Evolutionary conservation across 2,888 invertebrate genomes (phyloP).

Genomic region (Eremobia ochroleuca): DNA sequence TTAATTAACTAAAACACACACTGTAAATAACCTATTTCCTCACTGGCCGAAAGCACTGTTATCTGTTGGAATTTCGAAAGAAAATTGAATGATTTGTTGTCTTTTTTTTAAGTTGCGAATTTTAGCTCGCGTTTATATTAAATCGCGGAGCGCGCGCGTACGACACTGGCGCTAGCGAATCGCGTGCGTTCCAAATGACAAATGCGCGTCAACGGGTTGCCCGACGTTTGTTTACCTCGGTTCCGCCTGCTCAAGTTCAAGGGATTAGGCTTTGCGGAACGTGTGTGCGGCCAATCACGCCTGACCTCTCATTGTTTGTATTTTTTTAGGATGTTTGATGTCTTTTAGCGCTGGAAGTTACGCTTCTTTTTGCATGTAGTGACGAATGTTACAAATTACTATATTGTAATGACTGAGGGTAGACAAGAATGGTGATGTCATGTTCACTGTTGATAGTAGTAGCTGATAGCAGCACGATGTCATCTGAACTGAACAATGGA

Average conservation of each 20-base stretch:
- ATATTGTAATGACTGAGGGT: slow-evolving; percentile 36
- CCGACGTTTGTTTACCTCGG: slow-evolving; percentile 84
- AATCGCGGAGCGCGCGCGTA: slow-evolving; percentile 76
- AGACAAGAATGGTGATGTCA: slow-evolving; percentile 66
- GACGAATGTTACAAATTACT: slow-evolving; percentile 54
- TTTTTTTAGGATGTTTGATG: slow-evolving; percentile 51
- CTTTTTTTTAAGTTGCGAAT: slow-evolving; percentile 69
- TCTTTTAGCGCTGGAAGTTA: slow-evolving; percentile 64
- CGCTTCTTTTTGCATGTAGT: slow-evolving; percentile 42
- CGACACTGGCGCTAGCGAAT: slow-evolving; percentile 77
- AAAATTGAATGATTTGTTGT: slow-evolving; percentile 57
- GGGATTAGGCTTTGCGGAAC: slow-evolving; percentile 81
- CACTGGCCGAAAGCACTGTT: slow-evolving; percentile 64
- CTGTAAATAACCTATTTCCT: slow-evolving; percentile 59
- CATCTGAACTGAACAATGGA: slow-evolving; percentile 55
- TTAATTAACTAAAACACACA: slow-evolving; percentile 67
- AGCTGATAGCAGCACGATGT: slow-evolving; percentile 51
- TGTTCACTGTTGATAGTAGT: slow-evolving; percentile 53
- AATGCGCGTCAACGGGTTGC: slow-evolving; percentile 86
- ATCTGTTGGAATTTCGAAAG: slow-evolving; percentile 64
- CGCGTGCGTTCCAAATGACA: slow-evolving; percentile 87
- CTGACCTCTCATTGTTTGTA: slow-evolving; percentile 66
- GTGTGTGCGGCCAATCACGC: slow-evolving; percentile 66
- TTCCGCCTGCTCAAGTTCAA: slow-evolving; percentile 86
- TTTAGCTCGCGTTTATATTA: slow-evolving; percentile 73